Percentiles rank a stretch among this genome's conserved stretches.
These are phyloP conservation scores for Paguma larvata DNA, from an alignment of 2,797 vertebrate genomes.

Conservation along the genomic window DNA sequence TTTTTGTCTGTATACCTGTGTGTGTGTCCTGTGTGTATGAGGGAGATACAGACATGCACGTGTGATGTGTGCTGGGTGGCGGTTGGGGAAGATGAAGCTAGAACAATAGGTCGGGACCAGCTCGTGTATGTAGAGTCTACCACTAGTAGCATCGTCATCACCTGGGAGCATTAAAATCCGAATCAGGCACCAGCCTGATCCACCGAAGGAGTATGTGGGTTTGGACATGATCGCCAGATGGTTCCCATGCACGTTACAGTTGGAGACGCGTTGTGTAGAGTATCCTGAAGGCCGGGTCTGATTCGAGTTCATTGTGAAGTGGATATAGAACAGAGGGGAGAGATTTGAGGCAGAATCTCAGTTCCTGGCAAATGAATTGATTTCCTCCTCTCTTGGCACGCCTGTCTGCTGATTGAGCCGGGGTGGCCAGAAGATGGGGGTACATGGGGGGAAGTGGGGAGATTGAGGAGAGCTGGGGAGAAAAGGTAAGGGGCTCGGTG, in stretches of 20 bases:
- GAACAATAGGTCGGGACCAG: background rate
- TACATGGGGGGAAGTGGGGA: background rate
- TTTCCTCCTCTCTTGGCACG: background rate
- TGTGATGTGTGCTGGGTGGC: background rate
- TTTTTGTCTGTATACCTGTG: background rate
- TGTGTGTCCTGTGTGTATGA: background rate
- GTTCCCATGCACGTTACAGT: background rate
- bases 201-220: background rate
- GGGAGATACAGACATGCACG: background rate
- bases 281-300: background rate
- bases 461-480: background rate
- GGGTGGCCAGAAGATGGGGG: background rate
- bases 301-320: background rate
- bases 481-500: conserved; percentile 8
- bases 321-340: background rate
- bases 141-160: background rate
- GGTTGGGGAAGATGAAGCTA: background rate
- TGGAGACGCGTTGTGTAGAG: background rate
- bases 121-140: background rate
- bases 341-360: background rate
- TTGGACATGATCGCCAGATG: background rate
- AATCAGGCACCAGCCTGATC: background rate
- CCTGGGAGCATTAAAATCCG: background rate
- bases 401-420: background rate
- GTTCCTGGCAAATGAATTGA: background rate